Percentiles rank a stretch among this genome's conserved stretches.
Evolutionary conservation across 1,140 invertebrate genomes (phyloP).

Genomic region (Probaryconus sp.): DNA sequence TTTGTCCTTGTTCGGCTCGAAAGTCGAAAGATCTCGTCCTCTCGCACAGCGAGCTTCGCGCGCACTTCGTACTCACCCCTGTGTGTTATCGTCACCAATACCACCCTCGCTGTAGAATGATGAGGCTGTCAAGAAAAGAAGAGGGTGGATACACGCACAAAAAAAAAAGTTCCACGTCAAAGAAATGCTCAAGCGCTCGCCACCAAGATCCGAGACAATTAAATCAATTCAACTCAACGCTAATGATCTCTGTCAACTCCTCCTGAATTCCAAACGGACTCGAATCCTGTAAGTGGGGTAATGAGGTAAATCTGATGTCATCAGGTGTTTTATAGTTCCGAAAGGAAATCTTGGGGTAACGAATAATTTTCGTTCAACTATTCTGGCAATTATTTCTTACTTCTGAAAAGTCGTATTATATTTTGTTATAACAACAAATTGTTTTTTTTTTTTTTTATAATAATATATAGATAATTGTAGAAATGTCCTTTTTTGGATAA

Average conservation of each 20-base stretch:
- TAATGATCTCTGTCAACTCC: constrained; percentile 43
- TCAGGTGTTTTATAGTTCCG: constrained; percentile 25
- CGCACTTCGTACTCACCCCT: constrained; percentile 43
- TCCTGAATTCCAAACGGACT: constrained; percentile 31
- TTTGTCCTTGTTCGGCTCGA: constrained; percentile 12
- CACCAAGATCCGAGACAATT: constrained; percentile 39
- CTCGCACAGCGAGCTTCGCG: constrained; percentile 15
- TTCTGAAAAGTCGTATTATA: too few species aligned
- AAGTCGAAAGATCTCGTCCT: constrained; percentile 21
- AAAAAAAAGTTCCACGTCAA: constrained; percentile 33
- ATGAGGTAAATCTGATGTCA: constrained; percentile 31
- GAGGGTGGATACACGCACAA: constrained; percentile 39
- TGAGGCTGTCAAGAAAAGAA: constrained; percentile 57
- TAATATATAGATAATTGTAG: too few species aligned
- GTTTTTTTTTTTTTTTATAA: too few species aligned
- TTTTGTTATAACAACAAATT: too few species aligned
- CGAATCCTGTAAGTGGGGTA: constrained; percentile 27
- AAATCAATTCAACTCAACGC: constrained; percentile 35
- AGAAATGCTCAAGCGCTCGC: constrained; percentile 40
- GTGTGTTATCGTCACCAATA: constrained; percentile 46
- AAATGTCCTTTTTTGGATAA: too few species aligned
- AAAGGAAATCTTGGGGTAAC: constrained; percentile 5
- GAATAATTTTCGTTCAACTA: background rate
- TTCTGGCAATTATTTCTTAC: too few species aligned
- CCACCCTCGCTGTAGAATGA: constrained; percentile 48